phyloP scores from a whole-genome alignment of 2,888 invertebrate genomes.

The Lamellibrachia satsuma region DNA sequence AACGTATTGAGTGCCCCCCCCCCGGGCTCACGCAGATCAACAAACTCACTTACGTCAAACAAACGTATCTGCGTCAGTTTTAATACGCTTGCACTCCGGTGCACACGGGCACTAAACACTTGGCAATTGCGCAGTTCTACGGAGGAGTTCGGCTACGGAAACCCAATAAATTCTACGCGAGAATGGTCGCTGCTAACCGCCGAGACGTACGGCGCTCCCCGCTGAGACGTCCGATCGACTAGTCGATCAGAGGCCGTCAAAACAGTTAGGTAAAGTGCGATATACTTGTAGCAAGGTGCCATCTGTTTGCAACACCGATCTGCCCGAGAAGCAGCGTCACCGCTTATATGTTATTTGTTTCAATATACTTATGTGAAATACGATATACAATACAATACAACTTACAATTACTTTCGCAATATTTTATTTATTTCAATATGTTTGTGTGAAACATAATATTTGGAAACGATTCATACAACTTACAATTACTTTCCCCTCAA shows the following conservation, averaged over 20 bases:
- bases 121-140: neutral
- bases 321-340: neutral
- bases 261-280: neutral
- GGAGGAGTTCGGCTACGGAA: neutral
- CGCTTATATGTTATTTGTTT: neutral
- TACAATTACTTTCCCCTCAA: too few relatives aligned
- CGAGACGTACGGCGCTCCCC: neutral
- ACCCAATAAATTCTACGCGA: neutral
- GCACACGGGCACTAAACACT: neutral
- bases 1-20: neutral
- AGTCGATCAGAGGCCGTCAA: neutral
- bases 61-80: neutral
- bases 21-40: neutral
- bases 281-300: neutral
- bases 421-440: too few relatives aligned
- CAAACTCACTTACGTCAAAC: constrained; percentile 3
- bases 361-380: too few relatives aligned
- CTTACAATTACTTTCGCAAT: too few relatives aligned
- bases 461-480: too few relatives aligned
- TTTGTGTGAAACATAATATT: too few relatives aligned
- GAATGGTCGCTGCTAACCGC: neutral
- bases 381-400: too few relatives aligned
- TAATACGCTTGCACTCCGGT: neutral
- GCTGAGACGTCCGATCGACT: neutral
- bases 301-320: neutral